phyloP scores from a whole-genome alignment of 2,888 invertebrate genomes.

The Nudaria mundana region DNA sequence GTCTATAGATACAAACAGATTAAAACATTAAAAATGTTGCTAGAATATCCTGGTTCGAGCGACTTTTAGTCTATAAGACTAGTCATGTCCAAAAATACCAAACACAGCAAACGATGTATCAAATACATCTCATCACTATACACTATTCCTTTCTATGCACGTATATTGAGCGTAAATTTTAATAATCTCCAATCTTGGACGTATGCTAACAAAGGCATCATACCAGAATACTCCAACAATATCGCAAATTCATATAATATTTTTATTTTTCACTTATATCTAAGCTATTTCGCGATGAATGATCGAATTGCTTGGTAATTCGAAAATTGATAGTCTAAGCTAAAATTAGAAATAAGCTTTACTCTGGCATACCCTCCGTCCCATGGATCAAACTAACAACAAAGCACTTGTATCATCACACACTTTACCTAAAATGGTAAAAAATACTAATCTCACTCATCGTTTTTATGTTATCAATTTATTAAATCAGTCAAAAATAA shows the following conservation, averaged over 20 bases:
- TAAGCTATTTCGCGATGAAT: constrained; percentile 80
- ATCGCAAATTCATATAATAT: constrained; percentile 67
- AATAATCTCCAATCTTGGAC: constrained; percentile 31
- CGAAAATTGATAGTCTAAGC: constrained; percentile 67
- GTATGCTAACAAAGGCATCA: constrained; percentile 7
- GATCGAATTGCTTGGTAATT: constrained; percentile 79
- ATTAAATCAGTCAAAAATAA: constrained; percentile 72
- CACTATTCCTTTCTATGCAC: constrained; percentile 26
- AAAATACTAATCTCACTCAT: constrained; percentile 74
- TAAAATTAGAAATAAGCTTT: constrained; percentile 69
- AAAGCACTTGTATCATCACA: constrained; percentile 66
- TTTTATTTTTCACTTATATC: constrained; percentile 64
- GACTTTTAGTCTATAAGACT: constrained; percentile 73
- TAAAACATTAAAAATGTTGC: constrained; percentile 60
- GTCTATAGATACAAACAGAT: constrained; percentile 75
- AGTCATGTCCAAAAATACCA: constrained; percentile 25
- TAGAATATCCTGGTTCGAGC: constrained; percentile 46
- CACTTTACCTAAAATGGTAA: constrained; percentile 61
- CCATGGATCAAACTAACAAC: constrained; percentile 60
- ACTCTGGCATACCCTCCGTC: constrained; percentile 65
- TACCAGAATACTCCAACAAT: constrained; percentile 51
- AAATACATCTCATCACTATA: constrained; percentile 57
- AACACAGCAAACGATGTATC: constrained; percentile 53
- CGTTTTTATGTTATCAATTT: constrained; percentile 54
- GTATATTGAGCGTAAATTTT: constrained; percentile 23